Percentiles rank a stretch among this genome's conserved stretches.
These are phyloP conservation scores for Drosophila jambulina DNA, from an alignment of 1,140 invertebrate species.

Conservation along the genomic window DNA sequence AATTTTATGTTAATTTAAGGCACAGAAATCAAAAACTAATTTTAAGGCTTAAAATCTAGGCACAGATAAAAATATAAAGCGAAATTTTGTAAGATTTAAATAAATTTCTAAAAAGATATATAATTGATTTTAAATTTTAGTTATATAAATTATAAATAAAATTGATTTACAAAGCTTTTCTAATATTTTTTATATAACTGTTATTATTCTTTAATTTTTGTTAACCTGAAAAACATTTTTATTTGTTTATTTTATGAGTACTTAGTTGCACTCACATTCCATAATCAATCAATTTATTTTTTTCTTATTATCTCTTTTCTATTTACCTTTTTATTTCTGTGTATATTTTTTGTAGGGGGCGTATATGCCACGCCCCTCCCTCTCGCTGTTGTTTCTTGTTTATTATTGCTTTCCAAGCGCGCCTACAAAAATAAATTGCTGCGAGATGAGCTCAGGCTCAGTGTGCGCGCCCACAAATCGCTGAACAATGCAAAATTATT, in stretches of 20 bases:
- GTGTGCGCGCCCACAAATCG: conserved; percentile 59
- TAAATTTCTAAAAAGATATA: not conserved
- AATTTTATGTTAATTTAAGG: conserved; percentile 67
- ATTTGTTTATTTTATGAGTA: not conserved
- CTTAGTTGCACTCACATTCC: not conserved
- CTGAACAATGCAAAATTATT: conserved; percentile 63
- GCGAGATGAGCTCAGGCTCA: conserved; percentile 70
- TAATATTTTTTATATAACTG: too few species aligned
- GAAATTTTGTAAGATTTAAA: not conserved
- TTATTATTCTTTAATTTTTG: not conserved
- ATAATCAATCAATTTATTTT: conserved; percentile 17
- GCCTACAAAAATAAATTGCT: conserved; percentile 69
- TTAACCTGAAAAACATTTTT: too few species aligned
- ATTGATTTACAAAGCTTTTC: not conserved
- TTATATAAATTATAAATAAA: not conserved
- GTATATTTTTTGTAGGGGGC: conserved; percentile 55
- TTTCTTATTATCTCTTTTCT: too few species aligned
- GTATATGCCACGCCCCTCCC: conserved; percentile 30
- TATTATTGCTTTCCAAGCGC: conserved; percentile 42
- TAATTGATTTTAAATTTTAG: too few species aligned
- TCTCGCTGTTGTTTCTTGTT: conserved; percentile 20
- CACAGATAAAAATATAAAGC: not conserved
- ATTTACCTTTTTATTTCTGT: conserved; percentile 39
- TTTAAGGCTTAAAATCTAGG: not conserved
- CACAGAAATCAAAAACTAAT: conserved; percentile 53